A percentile compares a stretch with the other conserved stretches of the same genome.
phyloP scores from a whole-genome alignment of 2,888 invertebrate genomes.

The Phengaris alcon region DNA sequence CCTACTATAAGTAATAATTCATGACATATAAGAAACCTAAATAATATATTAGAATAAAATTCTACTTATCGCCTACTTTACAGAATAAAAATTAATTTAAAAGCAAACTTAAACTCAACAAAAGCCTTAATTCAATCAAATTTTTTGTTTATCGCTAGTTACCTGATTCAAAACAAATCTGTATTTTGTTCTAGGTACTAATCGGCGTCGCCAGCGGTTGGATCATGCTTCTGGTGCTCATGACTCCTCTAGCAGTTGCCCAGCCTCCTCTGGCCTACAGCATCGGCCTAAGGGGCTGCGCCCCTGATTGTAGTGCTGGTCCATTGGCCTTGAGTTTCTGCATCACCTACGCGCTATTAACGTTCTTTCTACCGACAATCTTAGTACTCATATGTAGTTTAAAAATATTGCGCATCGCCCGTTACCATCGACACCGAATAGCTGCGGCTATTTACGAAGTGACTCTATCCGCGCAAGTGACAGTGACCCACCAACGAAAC shows the following conservation, averaged over 20 bases:
- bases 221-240: constrained; percentile 81
- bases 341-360: constrained; percentile 81
- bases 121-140: not conserved
- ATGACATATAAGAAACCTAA: too few species aligned
- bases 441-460: constrained; percentile 92
- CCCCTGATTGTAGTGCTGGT: constrained; percentile 83
- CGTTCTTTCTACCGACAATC: constrained; percentile 82
- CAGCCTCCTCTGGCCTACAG: constrained; percentile 69
- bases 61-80: too few species aligned
- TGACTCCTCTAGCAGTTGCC: constrained; percentile 82
- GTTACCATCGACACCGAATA: constrained; percentile 89
- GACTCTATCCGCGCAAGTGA: constrained; percentile 89
- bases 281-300: constrained; percentile 81
- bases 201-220: constrained; percentile 84
- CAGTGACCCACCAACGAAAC: constrained; percentile 89
- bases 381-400: constrained; percentile 86
- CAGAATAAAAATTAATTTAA: not conserved
- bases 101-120: not conserved
- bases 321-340: constrained; percentile 82
- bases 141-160: too few species aligned
- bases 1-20: too few species aligned
- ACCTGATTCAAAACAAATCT: not conserved
- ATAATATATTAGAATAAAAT: too few species aligned
- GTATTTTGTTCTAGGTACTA: constrained; percentile 70
- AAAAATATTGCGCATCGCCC: constrained; percentile 83